Evolutionary conservation across 2,113 vertebrate species (phyloP).

Genomic region (Octodon degus): DNA sequence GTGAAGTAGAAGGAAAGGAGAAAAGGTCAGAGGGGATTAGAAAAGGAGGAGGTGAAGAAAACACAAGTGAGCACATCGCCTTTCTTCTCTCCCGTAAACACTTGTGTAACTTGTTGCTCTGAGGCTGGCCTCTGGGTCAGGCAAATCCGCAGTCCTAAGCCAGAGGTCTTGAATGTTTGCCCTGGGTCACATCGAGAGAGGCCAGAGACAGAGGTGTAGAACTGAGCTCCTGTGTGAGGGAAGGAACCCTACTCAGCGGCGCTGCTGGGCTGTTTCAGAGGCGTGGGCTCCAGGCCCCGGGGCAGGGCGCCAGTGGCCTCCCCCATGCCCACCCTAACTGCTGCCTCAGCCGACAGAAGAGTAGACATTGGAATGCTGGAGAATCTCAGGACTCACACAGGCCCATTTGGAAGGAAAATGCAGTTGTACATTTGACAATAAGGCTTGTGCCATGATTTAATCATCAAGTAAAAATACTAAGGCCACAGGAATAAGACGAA

Average conservation of each 20-base stretch:
- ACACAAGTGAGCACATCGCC: neutral
- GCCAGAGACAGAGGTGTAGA: too few species aligned
- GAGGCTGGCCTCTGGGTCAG: neutral
- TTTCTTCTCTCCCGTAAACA: neutral
- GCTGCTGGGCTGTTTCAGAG: neutral
- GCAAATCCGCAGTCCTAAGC: neutral
- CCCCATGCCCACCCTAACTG: too few species aligned
- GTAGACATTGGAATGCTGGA: accelerated
- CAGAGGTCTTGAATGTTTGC: neutral
- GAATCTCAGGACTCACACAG: neutral
- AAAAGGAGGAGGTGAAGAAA: neutral
- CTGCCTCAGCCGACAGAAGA: neutral
- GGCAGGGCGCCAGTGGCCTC: neutral
- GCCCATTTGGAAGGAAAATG: neutral
- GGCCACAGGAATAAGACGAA: neutral
- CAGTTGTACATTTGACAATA: neutral
- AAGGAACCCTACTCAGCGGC: neutral
- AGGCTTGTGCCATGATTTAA: constrained; percentile 27
- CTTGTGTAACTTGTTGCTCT: accelerated
- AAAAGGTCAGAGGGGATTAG: neutral
- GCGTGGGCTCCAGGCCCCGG: too few species aligned
- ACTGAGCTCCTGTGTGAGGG: neutral
- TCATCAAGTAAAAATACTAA: constrained; percentile 21
- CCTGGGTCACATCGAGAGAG: neutral
- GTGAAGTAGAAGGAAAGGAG: neutral